phyloP scores from a whole-genome alignment of 2,888 invertebrate species.

The Cephalotes varians region DNA sequence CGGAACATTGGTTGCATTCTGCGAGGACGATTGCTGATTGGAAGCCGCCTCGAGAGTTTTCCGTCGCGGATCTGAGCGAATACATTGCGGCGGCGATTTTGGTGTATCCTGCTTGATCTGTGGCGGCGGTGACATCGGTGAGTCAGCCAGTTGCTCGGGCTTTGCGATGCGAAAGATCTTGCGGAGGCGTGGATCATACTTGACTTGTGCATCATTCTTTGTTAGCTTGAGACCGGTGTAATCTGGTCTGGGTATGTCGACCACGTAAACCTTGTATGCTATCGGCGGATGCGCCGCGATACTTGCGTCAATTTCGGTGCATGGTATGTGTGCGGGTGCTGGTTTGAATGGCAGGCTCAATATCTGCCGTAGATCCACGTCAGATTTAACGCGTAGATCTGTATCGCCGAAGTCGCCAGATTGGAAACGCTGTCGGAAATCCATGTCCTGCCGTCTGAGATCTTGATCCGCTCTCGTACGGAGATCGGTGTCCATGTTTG shows the following conservation, averaged over 20 bases:
- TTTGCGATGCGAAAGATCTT: slow-evolving; percentile 91
- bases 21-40: slow-evolving; percentile 65
- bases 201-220: slow-evolving; percentile 90
- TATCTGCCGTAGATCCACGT: slow-evolving; percentile 91
- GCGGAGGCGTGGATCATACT: slow-evolving; percentile 91
- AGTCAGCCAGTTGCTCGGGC: slow-evolving; percentile 87
- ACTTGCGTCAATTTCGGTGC: slow-evolving; percentile 95
- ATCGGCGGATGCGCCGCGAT: slow-evolving; percentile 92
- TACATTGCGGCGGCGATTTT: slow-evolving; percentile 84
- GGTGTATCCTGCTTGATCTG: slow-evolving; percentile 84
- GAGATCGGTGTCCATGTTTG: slow-evolving; percentile 83
- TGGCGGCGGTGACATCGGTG: slow-evolving; percentile 88
- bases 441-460: slow-evolving; percentile 85
- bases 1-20: slow-evolving; percentile 70
- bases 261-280: slow-evolving; percentile 88
- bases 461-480: slow-evolving; percentile 82
- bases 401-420: slow-evolving; percentile 88
- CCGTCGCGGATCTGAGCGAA: slow-evolving; percentile 82
- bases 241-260: slow-evolving; percentile 91
- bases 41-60: slow-evolving; percentile 80
- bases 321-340: slow-evolving; percentile 93
- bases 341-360: slow-evolving; percentile 92
- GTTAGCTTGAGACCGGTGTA: slow-evolving; percentile 91
- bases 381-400: slow-evolving; percentile 89
- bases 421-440: slow-evolving; percentile 86